Evolutionary conservation across 2,888 invertebrate genomes (phyloP).

Genomic region (Caenorhabditis doughertyi): DNA sequence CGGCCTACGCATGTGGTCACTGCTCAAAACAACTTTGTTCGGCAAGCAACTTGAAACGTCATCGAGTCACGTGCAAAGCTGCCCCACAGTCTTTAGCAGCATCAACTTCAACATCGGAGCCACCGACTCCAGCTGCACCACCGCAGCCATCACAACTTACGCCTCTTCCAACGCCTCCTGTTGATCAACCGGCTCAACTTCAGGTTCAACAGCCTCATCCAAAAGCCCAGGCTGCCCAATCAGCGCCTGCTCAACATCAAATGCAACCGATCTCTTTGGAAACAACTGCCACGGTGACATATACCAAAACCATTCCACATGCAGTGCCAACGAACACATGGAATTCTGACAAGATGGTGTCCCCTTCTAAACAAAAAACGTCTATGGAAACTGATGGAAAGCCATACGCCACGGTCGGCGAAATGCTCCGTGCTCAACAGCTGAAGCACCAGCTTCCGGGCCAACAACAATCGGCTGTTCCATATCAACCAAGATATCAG

Average conservation of each 20-base stretch:
- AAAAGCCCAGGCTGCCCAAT: background rate
- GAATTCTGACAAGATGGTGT: conserved; percentile 14
- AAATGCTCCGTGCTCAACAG: background rate
- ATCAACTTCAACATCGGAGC: background rate
- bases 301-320: conserved; percentile 28
- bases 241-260: background rate
- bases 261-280: background rate
- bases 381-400: background rate
- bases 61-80: conserved; percentile 74
- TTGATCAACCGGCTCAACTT: background rate
- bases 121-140: conserved; percentile 21
- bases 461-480: conserved; percentile 40
- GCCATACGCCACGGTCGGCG: background rate
- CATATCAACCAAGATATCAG: background rate
- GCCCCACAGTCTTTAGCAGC: conserved; percentile 18
- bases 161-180: background rate
- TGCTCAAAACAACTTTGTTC: conserved; percentile 73
- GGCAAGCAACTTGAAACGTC: conserved; percentile 75
- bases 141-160: background rate
- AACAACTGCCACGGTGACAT: conserved; percentile 52
- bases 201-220: background rate
- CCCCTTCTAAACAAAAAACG: conserved; percentile 27
- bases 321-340: background rate
- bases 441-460: conserved; percentile 26
- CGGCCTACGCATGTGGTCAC: conserved; percentile 65